A percentile compares a stretch with the other conserved stretches of the same genome.
Evolutionary conservation across 1,140 invertebrate genomes (phyloP).

Genomic region (Drosophila nasuta): DNA sequence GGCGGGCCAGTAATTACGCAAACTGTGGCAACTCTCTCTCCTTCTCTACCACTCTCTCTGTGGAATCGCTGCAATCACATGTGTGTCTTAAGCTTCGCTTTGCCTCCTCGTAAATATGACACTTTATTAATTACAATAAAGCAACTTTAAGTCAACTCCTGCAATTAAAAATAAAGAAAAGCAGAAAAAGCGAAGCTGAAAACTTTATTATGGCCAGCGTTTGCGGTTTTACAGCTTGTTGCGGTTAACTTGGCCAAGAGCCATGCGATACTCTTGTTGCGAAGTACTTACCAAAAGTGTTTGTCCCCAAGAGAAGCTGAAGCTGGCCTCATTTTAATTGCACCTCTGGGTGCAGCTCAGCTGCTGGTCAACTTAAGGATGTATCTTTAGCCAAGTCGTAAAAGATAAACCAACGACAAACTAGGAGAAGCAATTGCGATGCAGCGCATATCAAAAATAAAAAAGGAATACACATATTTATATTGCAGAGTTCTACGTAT

Average conservation of each 20-base stretch:
- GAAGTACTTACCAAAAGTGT: background rate
- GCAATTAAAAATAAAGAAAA: conserved; percentile 39
- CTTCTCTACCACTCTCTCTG: background rate
- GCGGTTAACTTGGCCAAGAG: background rate
- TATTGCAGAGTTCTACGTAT: too few species aligned
- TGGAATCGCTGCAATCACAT: conserved; percentile 46
- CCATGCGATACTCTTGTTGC: background rate
- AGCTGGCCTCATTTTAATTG: conserved; percentile 38
- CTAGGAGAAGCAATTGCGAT: too few species aligned
- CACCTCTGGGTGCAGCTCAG: conserved; percentile 18
- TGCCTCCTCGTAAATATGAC: conserved; percentile 62
- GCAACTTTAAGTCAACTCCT: conserved; percentile 23
- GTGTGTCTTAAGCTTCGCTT: conserved; percentile 47
- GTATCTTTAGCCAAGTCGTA: conserved; percentile 18
- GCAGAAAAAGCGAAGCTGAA: background rate
- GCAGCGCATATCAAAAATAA: too few species aligned
- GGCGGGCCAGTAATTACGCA: background rate
- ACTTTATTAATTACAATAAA: conserved; percentile 70
- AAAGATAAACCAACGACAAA: conserved; percentile 8
- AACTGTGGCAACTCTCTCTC: background rate
- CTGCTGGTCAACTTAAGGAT: conserved; percentile 33
- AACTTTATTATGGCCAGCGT: conserved; percentile 6
- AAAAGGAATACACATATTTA: too few species aligned
- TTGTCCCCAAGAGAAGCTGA: too few species aligned
- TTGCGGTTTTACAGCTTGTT: conserved; percentile 10